These are phyloP conservation scores for Conus ventricosus DNA, from an alignment of 1,140 invertebrate species.

Conservation along the genomic window DNA sequence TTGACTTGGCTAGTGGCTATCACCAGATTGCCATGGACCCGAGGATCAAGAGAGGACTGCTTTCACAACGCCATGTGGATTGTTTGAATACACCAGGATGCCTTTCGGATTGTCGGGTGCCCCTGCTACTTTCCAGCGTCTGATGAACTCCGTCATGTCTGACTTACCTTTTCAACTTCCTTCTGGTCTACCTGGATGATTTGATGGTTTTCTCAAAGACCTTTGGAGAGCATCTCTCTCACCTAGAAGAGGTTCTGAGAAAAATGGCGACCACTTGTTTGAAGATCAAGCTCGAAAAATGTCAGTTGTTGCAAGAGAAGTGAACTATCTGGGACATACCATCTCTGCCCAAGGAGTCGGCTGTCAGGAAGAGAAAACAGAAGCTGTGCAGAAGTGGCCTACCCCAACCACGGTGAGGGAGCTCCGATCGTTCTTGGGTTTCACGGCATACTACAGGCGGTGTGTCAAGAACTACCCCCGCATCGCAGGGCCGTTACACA, in stretches of 20 bases:
- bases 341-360: conserved; percentile 12
- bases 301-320: neutral
- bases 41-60: conserved; percentile 36
- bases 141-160: conserved; percentile 46
- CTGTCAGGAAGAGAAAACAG: conserved; percentile 14
- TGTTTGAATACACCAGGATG: conserved; percentile 46
- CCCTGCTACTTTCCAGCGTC: conserved; percentile 59
- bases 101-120: conserved; percentile 59
- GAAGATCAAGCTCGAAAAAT: neutral
- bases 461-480: conserved; percentile 54
- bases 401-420: conserved; percentile 45
- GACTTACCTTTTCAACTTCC: neutral
- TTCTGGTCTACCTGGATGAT: conserved; percentile 13
- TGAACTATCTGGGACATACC: conserved; percentile 7
- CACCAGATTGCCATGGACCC: conserved; percentile 71
- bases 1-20: conserved; percentile 76
- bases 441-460: conserved; percentile 57
- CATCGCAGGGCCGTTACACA: conserved; percentile 38
- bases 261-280: neutral
- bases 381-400: neutral
- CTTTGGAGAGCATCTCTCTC: conserved; percentile 12
- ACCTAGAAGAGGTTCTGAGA: conserved; percentile 46
- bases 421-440: conserved; percentile 63
- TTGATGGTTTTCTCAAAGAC: conserved; percentile 10
- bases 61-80: conserved; percentile 39